Percentiles rank a stretch among this genome's conserved stretches.
Conservation (phyloP, 2,113 vertebrate genomes). For the Andinoacara biseriatus region DNA sequence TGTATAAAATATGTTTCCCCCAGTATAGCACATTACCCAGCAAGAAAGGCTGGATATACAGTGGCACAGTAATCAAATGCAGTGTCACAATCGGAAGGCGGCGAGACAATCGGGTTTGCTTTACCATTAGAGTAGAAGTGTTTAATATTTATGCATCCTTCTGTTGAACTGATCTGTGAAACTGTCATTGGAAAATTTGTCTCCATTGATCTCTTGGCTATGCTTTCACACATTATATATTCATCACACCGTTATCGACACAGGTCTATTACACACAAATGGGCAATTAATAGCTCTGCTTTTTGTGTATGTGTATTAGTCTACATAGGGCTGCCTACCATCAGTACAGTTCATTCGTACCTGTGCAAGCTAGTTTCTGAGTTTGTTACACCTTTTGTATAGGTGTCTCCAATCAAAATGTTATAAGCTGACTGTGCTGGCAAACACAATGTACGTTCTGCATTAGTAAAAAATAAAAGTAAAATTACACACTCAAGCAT, state of each 20-base stretch:
- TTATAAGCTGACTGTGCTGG: neutral
- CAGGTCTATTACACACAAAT: constrained; percentile 1
- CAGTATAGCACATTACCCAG: neutral
- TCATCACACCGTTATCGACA: constrained; percentile 32
- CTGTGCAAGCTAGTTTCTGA: neutral
- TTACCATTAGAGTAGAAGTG: constrained; percentile 2
- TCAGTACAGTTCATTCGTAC: neutral
- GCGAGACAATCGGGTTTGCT: constrained; percentile 16
- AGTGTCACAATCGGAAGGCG: constrained; percentile 13
- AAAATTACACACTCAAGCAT: neutral
- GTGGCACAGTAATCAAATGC: constrained; percentile 8
- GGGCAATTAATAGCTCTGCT: neutral
- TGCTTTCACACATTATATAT: constrained; percentile 32
- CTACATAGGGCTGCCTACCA: neutral
- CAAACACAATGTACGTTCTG: neutral
- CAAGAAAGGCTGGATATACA: neutral
- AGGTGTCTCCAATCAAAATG: neutral
- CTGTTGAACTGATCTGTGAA: constrained; percentile 24
- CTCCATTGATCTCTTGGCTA: neutral
- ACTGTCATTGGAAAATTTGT: constrained; percentile 16
- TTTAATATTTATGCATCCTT: constrained; percentile 20
- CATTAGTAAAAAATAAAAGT: neutral
- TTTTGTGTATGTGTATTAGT: neutral
- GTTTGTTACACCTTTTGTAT: constrained; percentile 14
- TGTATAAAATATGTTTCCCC: neutral